These are phyloP conservation scores for Cenopis cana DNA, from an alignment of 2,888 invertebrate genomes.

Conservation along the genomic window DNA sequence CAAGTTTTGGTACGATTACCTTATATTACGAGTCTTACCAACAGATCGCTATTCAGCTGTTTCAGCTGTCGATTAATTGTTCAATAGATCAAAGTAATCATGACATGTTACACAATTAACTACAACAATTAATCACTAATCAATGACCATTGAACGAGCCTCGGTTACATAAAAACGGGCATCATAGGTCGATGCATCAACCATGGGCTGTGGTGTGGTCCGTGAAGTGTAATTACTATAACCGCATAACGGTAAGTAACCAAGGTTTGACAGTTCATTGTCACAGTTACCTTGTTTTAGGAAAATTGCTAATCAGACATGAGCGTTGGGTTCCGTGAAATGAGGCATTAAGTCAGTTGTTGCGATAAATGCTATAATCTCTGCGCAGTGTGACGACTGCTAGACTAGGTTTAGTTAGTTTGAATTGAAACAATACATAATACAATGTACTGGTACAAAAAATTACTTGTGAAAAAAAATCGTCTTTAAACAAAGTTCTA, in stretches of 20 bases:
- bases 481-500: no score
- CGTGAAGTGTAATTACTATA: conserved; percentile 19
- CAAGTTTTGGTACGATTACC: no score
- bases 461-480: no score
- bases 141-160: conserved; percentile 18
- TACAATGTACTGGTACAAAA: background rate
- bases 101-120: conserved; percentile 19
- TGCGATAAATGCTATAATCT: background rate
- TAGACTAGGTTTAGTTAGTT: background rate
- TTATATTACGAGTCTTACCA: background rate
- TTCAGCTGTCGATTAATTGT: background rate
- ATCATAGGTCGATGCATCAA: no score
- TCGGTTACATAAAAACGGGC: conserved; percentile 16
- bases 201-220: background rate
- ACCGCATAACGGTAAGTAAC: conserved; percentile 40
- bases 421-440: background rate
- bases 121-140: conserved; percentile 31
- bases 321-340: conserved; percentile 23
- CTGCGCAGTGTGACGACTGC: background rate
- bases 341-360: background rate
- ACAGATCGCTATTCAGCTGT: background rate
- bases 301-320: conserved; percentile 42
- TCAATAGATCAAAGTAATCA: conserved; percentile 12
- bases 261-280: conserved; percentile 35
- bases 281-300: conserved; percentile 42